Percentiles rank a stretch among this genome's conserved stretches.
phyloP scores from a whole-genome alignment of 1,140 invertebrate species.

The Drosophila triauraria region DNA sequence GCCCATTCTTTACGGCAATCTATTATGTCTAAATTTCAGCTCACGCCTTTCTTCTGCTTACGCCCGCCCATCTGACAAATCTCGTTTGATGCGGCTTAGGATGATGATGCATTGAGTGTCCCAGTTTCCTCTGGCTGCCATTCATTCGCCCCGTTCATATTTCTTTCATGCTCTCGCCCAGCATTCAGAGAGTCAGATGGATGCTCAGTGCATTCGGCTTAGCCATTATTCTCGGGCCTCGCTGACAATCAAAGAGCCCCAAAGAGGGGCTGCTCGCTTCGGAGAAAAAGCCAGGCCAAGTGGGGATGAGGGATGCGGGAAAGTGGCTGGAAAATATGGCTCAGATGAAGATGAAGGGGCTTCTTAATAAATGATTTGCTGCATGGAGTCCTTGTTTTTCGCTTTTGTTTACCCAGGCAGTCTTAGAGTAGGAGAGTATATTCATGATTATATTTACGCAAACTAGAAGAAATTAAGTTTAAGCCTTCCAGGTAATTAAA shows the following conservation, averaged over 20 bases:
- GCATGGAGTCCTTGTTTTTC: slow-evolving; percentile 17
- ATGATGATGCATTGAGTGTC: slow-evolving; percentile 56
- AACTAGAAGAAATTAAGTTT: no score
- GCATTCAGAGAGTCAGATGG: slow-evolving; percentile 26
- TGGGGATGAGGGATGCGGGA: slow-evolving; percentile 2
- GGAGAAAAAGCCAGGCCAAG: slow-evolving; percentile 30
- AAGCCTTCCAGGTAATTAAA: no score
- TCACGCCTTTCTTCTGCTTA: slow-evolving; percentile 37
- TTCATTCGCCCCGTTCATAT: slow-evolving; percentile 32
- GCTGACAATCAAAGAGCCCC: slow-evolving; percentile 37
- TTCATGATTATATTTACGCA: background rate
- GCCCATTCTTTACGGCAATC: slow-evolving; percentile 47
- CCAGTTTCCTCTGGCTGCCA: slow-evolving; percentile 42
- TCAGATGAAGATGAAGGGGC: slow-evolving; percentile 30
- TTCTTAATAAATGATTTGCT: slow-evolving; percentile 50
- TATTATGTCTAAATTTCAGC: slow-evolving; percentile 38
- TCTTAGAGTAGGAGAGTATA: background rate
- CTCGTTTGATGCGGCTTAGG: slow-evolving; percentile 56
- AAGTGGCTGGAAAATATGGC: slow-evolving; percentile 17
- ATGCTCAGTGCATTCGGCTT: slow-evolving; percentile 48
- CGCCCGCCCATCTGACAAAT: slow-evolving; percentile 31
- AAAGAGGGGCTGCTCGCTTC: slow-evolving; percentile 13
- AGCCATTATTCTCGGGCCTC: slow-evolving; percentile 41
- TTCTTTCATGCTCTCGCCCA: slow-evolving; percentile 38
- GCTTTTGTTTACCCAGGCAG: background rate